Base-by-base conservation (phyloP, 1,140 invertebrate species). In the Musca vetustissima region DNA sequence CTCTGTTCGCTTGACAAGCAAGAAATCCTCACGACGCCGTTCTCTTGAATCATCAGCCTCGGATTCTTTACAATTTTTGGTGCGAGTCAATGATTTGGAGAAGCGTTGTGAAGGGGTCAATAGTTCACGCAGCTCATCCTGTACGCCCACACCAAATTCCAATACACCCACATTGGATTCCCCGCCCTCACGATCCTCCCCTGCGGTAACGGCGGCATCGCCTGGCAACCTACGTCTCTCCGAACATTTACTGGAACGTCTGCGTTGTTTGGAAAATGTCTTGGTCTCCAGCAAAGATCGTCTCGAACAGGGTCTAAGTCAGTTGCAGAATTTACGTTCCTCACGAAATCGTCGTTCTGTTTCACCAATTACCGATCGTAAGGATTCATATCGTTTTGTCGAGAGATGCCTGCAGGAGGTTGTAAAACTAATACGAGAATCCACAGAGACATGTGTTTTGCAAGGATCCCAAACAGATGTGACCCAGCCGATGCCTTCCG, bases 31-130 rank as follows among this genome's bases (percentile, higher is more conserved):
- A 81, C n/a, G 75, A 9, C 55, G 71, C 43, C 19, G 71, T 43
- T 73, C 68, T 15, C 53, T 71, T 11, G 91, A 70, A 92, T 93
- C 76, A 91, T 91, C 91, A 74, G 90, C 89, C 3, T 90, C 89
- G 3, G 91, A 93, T 77, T 89, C 91, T 3, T 89, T 93, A 87
- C 92, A 91, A 82, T 87, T 92, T 70, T 78, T 93, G 52, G 90
- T 92, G 71, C 85, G 91, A 66, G 78, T 93, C 28, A 91, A 88
- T 75, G 88, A 89, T 24, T 78, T 93, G 71, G 92, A 93, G 83
- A 88, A 79, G 67, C 61, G 73, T 17, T 59, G 69, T 4, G 77
- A 79, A 13, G 71, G 73, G 22, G 67, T 21, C 3, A 64, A 36
- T 19, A 36, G 48, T 19, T 66, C 69, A 1, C 43, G 53, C 14